phyloP scores from a whole-genome alignment of 2,888 invertebrate species.

The Campoplex capitator region DNA sequence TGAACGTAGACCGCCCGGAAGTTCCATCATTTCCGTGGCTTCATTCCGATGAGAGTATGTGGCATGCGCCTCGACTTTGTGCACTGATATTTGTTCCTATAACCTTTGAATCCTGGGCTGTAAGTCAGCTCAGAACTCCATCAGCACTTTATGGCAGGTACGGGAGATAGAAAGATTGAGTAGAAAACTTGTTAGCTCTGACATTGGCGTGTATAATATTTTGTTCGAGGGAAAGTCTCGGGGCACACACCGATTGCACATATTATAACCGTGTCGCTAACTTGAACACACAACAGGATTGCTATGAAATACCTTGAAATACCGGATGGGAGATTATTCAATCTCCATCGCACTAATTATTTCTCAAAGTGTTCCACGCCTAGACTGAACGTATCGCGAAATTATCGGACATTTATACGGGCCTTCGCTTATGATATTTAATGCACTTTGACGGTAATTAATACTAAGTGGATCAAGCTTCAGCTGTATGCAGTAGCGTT shows the following conservation, averaged over 20 bases:
- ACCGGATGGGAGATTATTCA: conserved; percentile 64
- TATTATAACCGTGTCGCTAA: neutral
- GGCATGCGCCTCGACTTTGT: conserved; percentile 13
- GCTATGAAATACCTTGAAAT: conserved; percentile 42
- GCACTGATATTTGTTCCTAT: neutral
- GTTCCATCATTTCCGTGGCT: conserved; percentile 46
- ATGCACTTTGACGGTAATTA: conserved; percentile 63
- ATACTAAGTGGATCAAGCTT: conserved; percentile 57
- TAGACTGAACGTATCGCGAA: conserved; percentile 16
- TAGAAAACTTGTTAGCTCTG: conserved; percentile 41
- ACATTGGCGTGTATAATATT: conserved; percentile 21
- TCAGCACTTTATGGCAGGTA: conserved; percentile 14
- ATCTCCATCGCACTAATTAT: conserved; percentile 63
- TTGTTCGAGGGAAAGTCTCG: conserved; percentile 58
- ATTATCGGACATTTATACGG: conserved; percentile 27
- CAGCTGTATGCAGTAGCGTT: conserved; percentile 17
- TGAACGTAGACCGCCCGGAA: conserved; percentile 52
- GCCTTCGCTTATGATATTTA: conserved; percentile 8
- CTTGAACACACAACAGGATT: conserved; percentile 45
- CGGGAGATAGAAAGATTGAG: conserved; percentile 34
- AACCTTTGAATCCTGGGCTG: conserved; percentile 30
- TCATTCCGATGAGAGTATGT: conserved; percentile 39
- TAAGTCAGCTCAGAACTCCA: conserved; percentile 7
- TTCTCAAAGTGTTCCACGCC: conserved; percentile 58
- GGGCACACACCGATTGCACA: conserved; percentile 19